These are phyloP conservation scores for Ceratosolen fusciceps DNA, from an alignment of 1,140 invertebrate genomes.

Conservation along the genomic window DNA sequence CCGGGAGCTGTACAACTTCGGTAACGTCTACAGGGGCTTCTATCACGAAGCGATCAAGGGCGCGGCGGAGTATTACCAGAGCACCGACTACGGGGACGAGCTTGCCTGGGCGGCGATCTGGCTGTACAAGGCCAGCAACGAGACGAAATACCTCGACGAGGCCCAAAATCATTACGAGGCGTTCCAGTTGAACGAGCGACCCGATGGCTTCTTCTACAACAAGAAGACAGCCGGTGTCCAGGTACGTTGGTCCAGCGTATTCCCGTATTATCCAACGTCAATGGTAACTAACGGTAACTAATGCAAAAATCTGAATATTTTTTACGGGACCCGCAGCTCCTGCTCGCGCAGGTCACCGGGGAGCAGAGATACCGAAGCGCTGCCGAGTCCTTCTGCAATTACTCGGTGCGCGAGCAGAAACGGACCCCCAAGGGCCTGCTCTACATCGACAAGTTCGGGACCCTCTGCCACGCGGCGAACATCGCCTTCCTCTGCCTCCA, in stretches of 20 bases:
- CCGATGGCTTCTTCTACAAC: slow-evolving; percentile 75
- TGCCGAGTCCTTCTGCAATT: slow-evolving; percentile 72
- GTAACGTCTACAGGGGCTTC: slow-evolving; percentile 71
- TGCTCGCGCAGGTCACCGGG: slow-evolving; percentile 70
- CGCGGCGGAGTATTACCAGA: slow-evolving; percentile 74
- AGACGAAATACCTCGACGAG: slow-evolving; percentile 72
- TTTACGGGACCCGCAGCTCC: slow-evolving; percentile 59
- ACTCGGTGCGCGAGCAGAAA: slow-evolving; percentile 67
- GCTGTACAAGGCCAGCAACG: slow-evolving; percentile 76
- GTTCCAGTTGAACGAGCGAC: slow-evolving; percentile 70
- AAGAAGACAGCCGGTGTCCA: slow-evolving; percentile 75
- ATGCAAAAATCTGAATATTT: too few species aligned
- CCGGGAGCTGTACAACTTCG: slow-evolving; percentile 75
- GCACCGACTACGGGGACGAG: slow-evolving; percentile 76
- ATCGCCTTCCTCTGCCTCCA: slow-evolving; percentile 74
- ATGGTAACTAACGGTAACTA: too few species aligned
- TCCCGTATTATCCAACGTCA: too few species aligned
- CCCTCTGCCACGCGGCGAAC: slow-evolving; percentile 74
- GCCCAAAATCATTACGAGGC: slow-evolving; percentile 72
- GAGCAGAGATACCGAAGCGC: slow-evolving; percentile 68
- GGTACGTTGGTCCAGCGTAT: slow-evolving; percentile 56
- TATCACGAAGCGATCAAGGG: slow-evolving; percentile 75
- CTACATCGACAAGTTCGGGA: slow-evolving; percentile 75
- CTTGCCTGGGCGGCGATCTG: slow-evolving; percentile 77
- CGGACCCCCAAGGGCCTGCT: slow-evolving; percentile 74